Conservation (phyloP, 1,140 invertebrate species). For the Eubasilissa regina region DNA sequence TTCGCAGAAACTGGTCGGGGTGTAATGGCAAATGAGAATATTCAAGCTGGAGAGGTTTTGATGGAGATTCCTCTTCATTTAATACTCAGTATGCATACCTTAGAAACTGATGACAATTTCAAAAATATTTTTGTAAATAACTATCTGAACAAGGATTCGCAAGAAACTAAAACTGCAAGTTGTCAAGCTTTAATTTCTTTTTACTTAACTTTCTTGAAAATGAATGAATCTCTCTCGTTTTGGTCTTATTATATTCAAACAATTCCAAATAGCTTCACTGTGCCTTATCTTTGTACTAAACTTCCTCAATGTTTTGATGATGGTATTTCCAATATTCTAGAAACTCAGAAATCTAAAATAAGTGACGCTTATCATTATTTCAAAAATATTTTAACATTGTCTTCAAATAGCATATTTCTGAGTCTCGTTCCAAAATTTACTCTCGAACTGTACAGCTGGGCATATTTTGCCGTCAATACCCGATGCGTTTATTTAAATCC, state of each 20-base stretch:
- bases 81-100: constrained; percentile 45
- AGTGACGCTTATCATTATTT: constrained; percentile 36
- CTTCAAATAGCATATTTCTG: not conserved
- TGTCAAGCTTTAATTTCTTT: constrained; percentile 51
- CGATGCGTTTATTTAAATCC: constrained; percentile 54
- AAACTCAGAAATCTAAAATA: constrained; percentile 42
- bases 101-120: constrained; percentile 45
- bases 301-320: constrained; percentile 35
- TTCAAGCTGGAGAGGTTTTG: constrained; percentile 35
- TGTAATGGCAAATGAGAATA: constrained; percentile 45
- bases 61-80: constrained; percentile 50
- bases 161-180: constrained; percentile 19
- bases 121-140: constrained; percentile 43
- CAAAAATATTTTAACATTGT: constrained; percentile 44
- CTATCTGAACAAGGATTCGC: not conserved
- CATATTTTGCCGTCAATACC: constrained; percentile 56
- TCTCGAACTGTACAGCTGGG: constrained; percentile 49
- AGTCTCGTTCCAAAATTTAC: constrained; percentile 35
- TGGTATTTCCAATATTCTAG: constrained; percentile 38
- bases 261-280: constrained; percentile 40
- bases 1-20: constrained; percentile 50
- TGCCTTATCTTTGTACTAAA: constrained; percentile 50
- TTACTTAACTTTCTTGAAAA: constrained; percentile 50
- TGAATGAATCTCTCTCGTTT: constrained; percentile 12
- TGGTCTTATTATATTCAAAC: constrained; percentile 50